Evolutionary conservation across 2,888 invertebrate genomes (phyloP), one percentile per base, ranked within the genome.

Genomic region (Eulithis testata): DNA sequence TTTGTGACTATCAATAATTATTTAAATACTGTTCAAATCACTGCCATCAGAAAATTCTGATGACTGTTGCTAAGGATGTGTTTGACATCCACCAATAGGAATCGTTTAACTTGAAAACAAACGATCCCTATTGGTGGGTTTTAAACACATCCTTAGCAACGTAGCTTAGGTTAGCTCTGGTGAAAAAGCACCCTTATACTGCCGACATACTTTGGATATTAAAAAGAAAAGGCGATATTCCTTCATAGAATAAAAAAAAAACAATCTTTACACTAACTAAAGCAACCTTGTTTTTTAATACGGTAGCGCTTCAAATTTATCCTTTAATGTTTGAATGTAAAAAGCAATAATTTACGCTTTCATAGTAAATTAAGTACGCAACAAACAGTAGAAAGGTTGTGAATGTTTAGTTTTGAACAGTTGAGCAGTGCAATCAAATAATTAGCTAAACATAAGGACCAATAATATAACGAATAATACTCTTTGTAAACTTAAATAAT

Each of bases 401-500:
- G 11, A 56, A 47, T 45, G 12, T 56, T 56, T 54, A 11, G 31
- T 47, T 54, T 43, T 43, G 43, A 44, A 40, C 40, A 40, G 37
- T 21, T 12, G 12, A 51, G 12, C 55, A 51, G 53, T 58, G 54
- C 52, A 64, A 40, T 49, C n/a, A 55, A 59, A 37, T 65, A 56
- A 64, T 61, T 68, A 72, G 66, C 68, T 67, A 66, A 67, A 70
- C 65, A 36, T 71, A 72, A 69, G 74, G 74, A 74, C 74, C 74
- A 74, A 74, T 72, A 67, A 67, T 58, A 60, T 69, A 66, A 61
- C 56, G 60, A 69, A 66, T 52, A 60, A 69, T 66, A 69, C 69
- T 69, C 65, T 68, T 55, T 68, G 31, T 57, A 45, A 63, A 61
- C 11, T 45, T 66, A 54, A 43, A 49, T 65, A 63, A 27, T 37